Evolutionary conservation across 2,797 vertebrate species (phyloP).

Genomic region (Capromys pilorides): DNA sequence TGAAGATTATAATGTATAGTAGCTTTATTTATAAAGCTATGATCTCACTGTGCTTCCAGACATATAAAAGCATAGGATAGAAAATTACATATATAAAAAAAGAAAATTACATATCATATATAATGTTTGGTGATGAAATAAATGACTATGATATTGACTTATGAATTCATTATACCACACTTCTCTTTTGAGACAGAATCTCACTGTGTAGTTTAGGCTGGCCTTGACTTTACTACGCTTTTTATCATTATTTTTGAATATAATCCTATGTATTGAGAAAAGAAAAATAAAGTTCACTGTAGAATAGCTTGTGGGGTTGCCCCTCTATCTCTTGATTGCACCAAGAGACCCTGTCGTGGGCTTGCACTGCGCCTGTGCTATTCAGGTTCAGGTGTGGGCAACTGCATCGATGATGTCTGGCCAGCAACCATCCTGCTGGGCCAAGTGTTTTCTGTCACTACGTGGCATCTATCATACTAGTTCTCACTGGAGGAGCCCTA

Average conservation of each 20-base stretch:
- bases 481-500: not conserved
- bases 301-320: not conserved
- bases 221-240: not conserved
- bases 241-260: not conserved
- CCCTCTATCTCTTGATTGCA: not conserved
- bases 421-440: too few species aligned
- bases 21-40: too few species aligned
- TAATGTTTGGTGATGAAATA: not conserved
- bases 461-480: not conserved
- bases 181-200: not conserved
- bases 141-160: not conserved
- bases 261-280: not conserved
- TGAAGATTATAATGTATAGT: not conserved
- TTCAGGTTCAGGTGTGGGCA: not conserved
- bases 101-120: not conserved
- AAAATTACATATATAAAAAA: too few species aligned
- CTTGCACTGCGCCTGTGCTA: not conserved
- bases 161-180: not conserved
- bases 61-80: not conserved
- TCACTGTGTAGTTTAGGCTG: not conserved
- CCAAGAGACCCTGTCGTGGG: not conserved
- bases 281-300: not conserved
- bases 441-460: not conserved
- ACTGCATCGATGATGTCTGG: too few species aligned
- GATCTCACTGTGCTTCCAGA: not conserved